phyloP scores from a whole-genome alignment of 2,888 invertebrate species.

The Trachelus tabidus region DNA sequence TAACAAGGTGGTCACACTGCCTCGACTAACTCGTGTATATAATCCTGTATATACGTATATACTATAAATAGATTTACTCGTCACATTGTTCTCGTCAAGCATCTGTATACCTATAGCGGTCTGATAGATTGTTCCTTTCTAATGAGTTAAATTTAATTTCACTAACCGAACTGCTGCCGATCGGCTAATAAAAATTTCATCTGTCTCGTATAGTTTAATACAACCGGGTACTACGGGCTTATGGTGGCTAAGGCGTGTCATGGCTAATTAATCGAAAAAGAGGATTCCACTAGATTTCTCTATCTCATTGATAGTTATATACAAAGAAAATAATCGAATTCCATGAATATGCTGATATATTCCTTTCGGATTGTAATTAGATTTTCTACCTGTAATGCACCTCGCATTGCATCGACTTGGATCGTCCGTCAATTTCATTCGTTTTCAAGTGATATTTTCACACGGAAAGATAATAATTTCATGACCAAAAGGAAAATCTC shows the following conservation, averaged over 20 bases:
- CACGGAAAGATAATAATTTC: neutral
- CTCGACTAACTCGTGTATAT: too few relatives aligned
- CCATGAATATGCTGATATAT: neutral
- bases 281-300: neutral
- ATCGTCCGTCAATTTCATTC: neutral
- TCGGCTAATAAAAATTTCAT: neutral
- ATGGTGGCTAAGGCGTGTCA: neutral
- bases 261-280: neutral
- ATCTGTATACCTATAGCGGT: neutral
- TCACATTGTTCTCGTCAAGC: too few relatives aligned
- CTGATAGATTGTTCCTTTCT: neutral
- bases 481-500: neutral
- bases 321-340: neutral
- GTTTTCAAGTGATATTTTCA: neutral
- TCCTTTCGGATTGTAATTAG: neutral
- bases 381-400: neutral
- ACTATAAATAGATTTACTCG: too few relatives aligned
- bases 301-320: neutral
- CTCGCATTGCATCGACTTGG: neutral
- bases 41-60: too few relatives aligned
- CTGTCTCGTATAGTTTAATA: neutral
- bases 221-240: neutral
- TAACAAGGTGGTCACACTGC: too few relatives aligned
- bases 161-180: neutral
- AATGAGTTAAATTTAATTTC: neutral